Base-by-base conservation (phyloP, 2,888 invertebrate species). In the Torymus texanus region DNA sequence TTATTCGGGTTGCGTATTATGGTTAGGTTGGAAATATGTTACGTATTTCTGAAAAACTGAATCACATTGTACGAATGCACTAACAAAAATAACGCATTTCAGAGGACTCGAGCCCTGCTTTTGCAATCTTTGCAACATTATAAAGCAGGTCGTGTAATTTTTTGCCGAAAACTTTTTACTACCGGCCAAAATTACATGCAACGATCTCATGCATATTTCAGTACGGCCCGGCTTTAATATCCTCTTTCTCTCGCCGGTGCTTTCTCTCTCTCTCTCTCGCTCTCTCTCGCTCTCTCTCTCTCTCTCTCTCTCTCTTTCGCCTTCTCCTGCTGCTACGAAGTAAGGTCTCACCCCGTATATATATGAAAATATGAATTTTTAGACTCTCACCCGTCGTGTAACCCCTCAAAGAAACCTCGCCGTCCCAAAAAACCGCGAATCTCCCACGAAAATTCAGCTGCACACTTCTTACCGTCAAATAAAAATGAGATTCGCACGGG, bases 291-390 rank as follows among this genome's bases (percentile, higher is more conserved):
- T 2, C n/a, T n/a, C 21, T 21, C 18, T 55, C 55, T 12, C 1
- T 11, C 24, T 62, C 41, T 41, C 41, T 41, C 29, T 29, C 29
- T 29, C 41, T 41, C 41, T 41, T 8, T 41, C n/a, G n/a, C 41
- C 41, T 41, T 41, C 41, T 41, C 41, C 41, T 41, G 41, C 41
- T 8, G 8, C 41, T 8, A 8, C 41, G 41, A 21, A 21, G 21
- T 2, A 2, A 21, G 21, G 8, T 8, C 41, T 41, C 41, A 41
- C 41, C 41, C 29, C 29, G 8, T 8, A 8, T 41, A 41, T 41
- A 10, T 29, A 70, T 14, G 56, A 67, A 75, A 79, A 75, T 75
- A 66, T 79, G 59, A 75, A 79, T 75, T 75, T 79, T 71, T 70
- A 41, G 75, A 66, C 61, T 16, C 0, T 1, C 53, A 21, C 71